A percentile compares a stretch with the other conserved stretches of the same genome.
Evolutionary conservation across 2,113 vertebrate genomes (phyloP).

Genomic region (Turdus rufiventris): DNA sequence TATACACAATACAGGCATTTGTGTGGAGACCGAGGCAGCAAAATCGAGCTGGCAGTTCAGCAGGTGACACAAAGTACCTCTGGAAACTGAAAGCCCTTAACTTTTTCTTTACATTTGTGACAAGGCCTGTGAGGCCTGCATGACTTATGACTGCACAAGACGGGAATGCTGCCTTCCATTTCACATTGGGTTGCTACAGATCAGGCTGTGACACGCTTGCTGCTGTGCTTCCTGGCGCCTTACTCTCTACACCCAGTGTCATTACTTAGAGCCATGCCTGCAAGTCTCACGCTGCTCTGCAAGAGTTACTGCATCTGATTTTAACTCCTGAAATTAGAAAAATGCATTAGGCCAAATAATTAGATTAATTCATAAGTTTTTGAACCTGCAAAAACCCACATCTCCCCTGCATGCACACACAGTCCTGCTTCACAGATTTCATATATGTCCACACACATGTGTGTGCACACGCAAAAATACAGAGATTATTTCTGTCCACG

Average conservation of each 20-base stretch:
- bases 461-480: not conserved
- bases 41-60: not conserved
- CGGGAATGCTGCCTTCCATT: not conserved
- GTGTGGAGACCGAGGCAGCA: not conserved
- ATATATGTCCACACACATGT: not conserved
- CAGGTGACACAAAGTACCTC: not conserved
- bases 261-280: not conserved
- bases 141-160: not conserved
- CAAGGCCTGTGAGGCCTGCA: constrained; percentile 21
- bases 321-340: not conserved
- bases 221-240: not conserved
- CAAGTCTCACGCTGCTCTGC: not conserved
- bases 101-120: not conserved
- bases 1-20: not conserved
- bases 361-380: not conserved
- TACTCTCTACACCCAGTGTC: not conserved
- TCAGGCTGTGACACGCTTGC: not conserved
- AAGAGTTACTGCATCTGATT: not conserved
- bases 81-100: not conserved
- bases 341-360: not conserved
- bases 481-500: not conserved
- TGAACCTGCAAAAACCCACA: not conserved
- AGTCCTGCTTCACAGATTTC: not conserved
- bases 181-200: not conserved
- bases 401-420: not conserved